Percentiles rank a stretch among this genome's conserved stretches.
Evolutionary conservation across 1,140 invertebrate genomes (phyloP).

Genomic region (Adoxophyes honmai): DNA sequence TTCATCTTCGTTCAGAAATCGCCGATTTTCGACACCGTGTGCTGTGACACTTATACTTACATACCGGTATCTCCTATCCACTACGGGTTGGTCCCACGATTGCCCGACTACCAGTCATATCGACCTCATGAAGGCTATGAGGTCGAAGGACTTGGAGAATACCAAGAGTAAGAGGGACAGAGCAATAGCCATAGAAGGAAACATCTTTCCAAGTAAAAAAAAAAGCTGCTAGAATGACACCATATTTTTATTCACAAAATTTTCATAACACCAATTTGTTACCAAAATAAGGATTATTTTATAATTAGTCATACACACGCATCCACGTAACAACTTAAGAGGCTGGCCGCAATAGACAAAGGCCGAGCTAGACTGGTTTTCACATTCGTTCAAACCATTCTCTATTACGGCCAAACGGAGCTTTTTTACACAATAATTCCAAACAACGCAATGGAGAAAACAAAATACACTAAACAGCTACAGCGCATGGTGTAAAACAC

Average conservation of each 20-base stretch:
- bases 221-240: constrained; percentile 61
- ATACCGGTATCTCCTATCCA: too few relatives aligned
- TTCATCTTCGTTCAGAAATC: too few relatives aligned
- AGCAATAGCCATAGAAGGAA: too few relatives aligned
- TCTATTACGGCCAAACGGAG: constrained; percentile 16
- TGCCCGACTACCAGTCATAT: too few relatives aligned
- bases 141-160: too few relatives aligned
- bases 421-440: constrained; percentile 45
- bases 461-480: constrained; percentile 30
- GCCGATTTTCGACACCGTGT: too few relatives aligned
- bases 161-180: too few relatives aligned
- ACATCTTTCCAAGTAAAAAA: constrained; percentile 19
- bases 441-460: constrained; percentile 28
- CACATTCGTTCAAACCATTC: constrained; percentile 31
- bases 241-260: constrained; percentile 75
- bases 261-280: constrained; percentile 75
- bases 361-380: constrained; percentile 21
- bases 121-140: too few relatives aligned
- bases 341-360: constrained; percentile 45
- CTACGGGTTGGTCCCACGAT: too few relatives aligned
- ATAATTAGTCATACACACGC: constrained; percentile 72
- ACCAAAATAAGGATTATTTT: constrained; percentile 75
- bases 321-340: constrained; percentile 65
- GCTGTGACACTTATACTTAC: too few relatives aligned
- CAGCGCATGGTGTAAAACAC: constrained; percentile 47